A percentile compares a stretch with the other conserved stretches of the same genome.
Conservation (phyloP, 2,113 vertebrate genomes). For the Campylorhamphus procurvoides region DNA sequence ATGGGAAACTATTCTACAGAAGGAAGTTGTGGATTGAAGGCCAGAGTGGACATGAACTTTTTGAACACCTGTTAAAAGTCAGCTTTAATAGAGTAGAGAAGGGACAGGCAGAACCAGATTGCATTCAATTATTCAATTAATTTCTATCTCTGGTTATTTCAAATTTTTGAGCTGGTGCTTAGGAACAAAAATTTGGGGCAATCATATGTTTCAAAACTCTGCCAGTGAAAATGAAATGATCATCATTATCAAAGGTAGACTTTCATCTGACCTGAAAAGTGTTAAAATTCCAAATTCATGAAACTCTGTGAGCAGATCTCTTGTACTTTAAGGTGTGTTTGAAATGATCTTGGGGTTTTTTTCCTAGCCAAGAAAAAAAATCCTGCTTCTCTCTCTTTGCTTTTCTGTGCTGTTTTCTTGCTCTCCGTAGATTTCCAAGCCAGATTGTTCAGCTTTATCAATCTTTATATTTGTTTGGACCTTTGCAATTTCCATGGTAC, state of each 20-base stretch:
- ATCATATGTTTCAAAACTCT: background rate
- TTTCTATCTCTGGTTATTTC: background rate
- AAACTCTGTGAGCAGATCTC: background rate
- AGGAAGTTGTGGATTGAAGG: background rate
- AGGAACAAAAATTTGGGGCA: background rate
- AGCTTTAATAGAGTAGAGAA: background rate
- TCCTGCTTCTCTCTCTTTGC: background rate
- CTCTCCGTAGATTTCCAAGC: background rate
- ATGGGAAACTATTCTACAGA: background rate
- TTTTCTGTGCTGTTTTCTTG: background rate
- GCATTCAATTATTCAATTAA: background rate
- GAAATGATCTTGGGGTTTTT: background rate
- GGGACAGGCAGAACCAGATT: background rate
- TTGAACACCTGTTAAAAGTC: background rate
- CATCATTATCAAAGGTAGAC: background rate
- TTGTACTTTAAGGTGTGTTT: background rate
- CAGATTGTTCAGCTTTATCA: background rate
- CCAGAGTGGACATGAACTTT: background rate
- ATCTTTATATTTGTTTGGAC: background rate
- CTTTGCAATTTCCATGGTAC: background rate
- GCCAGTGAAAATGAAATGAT: background rate
- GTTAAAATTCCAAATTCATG: background rate
- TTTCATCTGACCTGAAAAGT: background rate
- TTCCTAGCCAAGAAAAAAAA: background rate
- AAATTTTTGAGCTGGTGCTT: background rate